Conservation (phyloP, 37 sponge, comb jelly and placozoan genomes). For the Tethya wilhelma region DNA sequence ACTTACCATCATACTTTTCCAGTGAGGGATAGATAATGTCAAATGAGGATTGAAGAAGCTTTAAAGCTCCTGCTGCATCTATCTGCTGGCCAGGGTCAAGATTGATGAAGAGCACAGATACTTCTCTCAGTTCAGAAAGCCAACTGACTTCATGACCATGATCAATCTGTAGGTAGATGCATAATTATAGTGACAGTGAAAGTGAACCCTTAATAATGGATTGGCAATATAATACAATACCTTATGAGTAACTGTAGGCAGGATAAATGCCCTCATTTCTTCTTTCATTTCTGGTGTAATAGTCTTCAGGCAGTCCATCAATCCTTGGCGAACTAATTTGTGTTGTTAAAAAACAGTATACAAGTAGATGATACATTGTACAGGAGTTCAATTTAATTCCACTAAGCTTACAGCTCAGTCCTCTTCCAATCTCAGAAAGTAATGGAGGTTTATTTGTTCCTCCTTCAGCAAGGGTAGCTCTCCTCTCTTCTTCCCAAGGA, state of each 20-base stretch:
- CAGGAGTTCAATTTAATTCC: too few relatives aligned
- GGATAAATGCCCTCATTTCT: slow-evolving; percentile 31
- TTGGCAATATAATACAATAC: slow-evolving; percentile 21
- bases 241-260: slow-evolving; percentile 56
- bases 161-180: slow-evolving; percentile 64
- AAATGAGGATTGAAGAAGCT: slow-evolving; percentile 68
- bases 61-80: slow-evolving; percentile 31
- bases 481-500: too few relatives aligned
- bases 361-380: too few relatives aligned
- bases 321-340: too few relatives aligned
- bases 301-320: not conserved
- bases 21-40: slow-evolving; percentile 54
- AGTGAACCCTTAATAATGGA: not conserved
- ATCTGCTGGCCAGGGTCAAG: slow-evolving; percentile 52
- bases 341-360: too few relatives aligned
- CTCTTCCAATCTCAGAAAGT: slow-evolving; percentile 6
- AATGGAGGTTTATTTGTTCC: too few relatives aligned
- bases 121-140: slow-evolving; percentile 87
- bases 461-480: not conserved
- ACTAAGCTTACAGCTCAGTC: slow-evolving; percentile 13
- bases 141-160: slow-evolving; percentile 80
- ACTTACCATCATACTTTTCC: slow-evolving; percentile 47
- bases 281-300: slow-evolving; percentile 21
- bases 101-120: slow-evolving; percentile 92
- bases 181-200: not conserved